phyloP scores from a whole-genome alignment of 1,140 invertebrate species.

The Halictus rubicundus region DNA sequence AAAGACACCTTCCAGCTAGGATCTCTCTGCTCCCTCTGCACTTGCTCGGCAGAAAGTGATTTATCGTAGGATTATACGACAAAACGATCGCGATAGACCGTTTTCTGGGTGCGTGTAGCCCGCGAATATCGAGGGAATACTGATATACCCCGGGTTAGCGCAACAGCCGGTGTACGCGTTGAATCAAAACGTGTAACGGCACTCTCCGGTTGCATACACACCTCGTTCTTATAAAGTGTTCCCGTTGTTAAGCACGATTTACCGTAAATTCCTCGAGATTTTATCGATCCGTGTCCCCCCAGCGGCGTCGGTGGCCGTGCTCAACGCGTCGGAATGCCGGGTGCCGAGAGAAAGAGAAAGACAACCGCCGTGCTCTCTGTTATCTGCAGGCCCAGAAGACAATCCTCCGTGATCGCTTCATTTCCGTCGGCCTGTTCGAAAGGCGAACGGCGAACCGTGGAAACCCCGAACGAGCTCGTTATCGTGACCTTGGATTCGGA shows the following conservation, averaged over 20 bases:
- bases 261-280: conserved; percentile 51
- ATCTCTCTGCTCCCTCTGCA: background rate
- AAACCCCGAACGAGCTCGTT: conserved; percentile 2
- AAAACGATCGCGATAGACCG: conserved; percentile 17
- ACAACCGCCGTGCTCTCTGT: background rate
- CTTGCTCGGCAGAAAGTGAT: conserved; percentile 4
- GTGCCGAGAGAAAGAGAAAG: too few species aligned
- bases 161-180: conserved; percentile 12
- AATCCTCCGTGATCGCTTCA: conserved; percentile 12
- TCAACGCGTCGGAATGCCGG: conserved; percentile 22
- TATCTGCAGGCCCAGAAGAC: conserved; percentile 24
- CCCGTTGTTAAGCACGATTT: conserved; percentile 47
- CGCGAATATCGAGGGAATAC: conserved; percentile 3
- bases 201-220: background rate
- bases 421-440: background rate
- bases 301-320: conserved; percentile 32
- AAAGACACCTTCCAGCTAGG: background rate
- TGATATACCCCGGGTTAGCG: background rate
- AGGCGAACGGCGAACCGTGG: too few species aligned
- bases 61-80: conserved; percentile 24
- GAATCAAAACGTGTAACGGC: conserved; percentile 47
- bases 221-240: conserved; percentile 26
- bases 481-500: conserved; percentile 33
- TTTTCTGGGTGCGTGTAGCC: background rate
- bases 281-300: conserved; percentile 37